These are phyloP conservation scores for Chelonus formosanus DNA, from an alignment of 2,888 invertebrate genomes.

Conservation along the genomic window DNA sequence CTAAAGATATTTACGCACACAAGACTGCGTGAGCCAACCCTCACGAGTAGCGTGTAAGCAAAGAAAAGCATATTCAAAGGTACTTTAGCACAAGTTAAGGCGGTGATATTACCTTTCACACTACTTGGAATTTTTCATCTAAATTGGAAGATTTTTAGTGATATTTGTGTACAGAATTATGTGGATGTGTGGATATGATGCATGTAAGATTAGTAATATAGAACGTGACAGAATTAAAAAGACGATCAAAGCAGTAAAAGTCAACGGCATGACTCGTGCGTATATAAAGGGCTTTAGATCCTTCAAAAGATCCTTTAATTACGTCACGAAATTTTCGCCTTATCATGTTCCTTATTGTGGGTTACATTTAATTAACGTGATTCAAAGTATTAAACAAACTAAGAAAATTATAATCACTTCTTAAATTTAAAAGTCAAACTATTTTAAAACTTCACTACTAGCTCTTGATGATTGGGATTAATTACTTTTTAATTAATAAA, in stretches of 20 bases:
- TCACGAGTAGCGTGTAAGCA: background rate
- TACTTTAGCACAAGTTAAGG: constrained; percentile 49
- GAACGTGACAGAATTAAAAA: background rate
- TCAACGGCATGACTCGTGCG: no score
- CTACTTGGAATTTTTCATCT: background rate
- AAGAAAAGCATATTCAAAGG: constrained; percentile 35
- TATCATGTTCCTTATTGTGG: no score
- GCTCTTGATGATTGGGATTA: no score
- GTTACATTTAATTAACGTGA: no score
- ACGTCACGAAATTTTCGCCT: no score
- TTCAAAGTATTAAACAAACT: no score
- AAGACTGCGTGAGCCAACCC: constrained; percentile 1
- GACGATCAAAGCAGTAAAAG: background rate
- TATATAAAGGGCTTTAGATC: no score
- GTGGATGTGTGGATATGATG: background rate
- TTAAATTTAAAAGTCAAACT: background rate
- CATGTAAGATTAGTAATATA: background rate
- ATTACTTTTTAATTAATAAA: no score
- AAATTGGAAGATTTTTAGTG: constrained; percentile 17
- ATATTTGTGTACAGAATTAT: constrained; percentile 7
- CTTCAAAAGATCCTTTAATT: no score
- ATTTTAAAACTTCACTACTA: background rate
- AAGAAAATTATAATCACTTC: no score
- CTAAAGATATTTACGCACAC: constrained; percentile 21
- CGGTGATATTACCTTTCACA: constrained; percentile 48